Evolutionary conservation across 2,797 vertebrate genomes (phyloP).

Genomic region (Myiotriccus ornatus): DNA sequence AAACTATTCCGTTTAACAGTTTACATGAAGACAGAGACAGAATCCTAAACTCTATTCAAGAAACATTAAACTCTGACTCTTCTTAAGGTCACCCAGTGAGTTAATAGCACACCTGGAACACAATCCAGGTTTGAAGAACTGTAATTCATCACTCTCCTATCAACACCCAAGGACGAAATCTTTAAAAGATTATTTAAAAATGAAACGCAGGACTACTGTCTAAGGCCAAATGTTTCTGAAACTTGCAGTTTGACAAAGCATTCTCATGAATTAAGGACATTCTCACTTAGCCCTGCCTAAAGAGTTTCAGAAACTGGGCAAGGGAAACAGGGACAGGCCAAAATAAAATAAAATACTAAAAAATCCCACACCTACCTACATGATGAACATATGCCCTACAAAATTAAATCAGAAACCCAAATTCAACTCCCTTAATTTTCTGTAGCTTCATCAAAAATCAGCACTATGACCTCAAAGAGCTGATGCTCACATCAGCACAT

Average conservation of each 20-base stretch:
- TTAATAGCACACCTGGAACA: neutral
- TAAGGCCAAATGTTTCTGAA: neutral
- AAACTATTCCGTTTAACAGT: neutral
- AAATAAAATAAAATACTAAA: neutral
- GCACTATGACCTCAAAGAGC: neutral
- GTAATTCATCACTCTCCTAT: neutral
- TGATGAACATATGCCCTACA: neutral
- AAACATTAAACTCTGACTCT: neutral
- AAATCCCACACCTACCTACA: neutral
- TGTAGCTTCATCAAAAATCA: neutral
- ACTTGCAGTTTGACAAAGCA: neutral
- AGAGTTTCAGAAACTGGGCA: neutral
- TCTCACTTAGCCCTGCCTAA: neutral
- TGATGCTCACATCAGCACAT: neutral
- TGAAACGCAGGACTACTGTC: neutral
- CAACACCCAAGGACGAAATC: neutral
- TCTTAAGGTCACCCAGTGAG: neutral
- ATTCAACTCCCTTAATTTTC: neutral
- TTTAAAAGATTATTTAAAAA: neutral
- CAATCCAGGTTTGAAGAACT: neutral
- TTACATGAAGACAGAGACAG: neutral
- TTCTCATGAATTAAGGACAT: neutral
- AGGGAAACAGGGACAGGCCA: neutral
- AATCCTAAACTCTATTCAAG: neutral
- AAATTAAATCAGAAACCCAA: neutral